A percentile compares a stretch with the other conserved stretches of the same genome.
Evolutionary conservation across 1,140 invertebrate genomes (phyloP).

Genomic region (Drosophila sp.): DNA sequence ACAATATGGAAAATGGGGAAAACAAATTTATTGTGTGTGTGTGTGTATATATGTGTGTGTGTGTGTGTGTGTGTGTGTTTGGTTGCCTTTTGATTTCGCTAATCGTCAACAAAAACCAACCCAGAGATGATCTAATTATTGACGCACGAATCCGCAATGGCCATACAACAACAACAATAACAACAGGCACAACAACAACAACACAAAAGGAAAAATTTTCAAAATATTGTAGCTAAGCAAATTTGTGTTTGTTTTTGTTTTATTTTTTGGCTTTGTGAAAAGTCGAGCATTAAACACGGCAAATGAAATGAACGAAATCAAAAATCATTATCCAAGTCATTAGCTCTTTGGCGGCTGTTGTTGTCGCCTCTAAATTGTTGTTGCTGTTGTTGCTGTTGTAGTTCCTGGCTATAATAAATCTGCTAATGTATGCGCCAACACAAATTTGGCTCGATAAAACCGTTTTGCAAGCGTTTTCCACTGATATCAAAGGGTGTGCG

Average conservation of each 20-base stretch:
- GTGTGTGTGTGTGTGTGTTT: constrained; percentile 48
- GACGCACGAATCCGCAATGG: constrained; percentile 74
- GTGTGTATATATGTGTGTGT: constrained; percentile 32
- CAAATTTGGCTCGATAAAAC: constrained; percentile 2
- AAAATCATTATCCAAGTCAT: constrained; percentile 76
- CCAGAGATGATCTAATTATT: constrained; percentile 80
- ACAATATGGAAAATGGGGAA: constrained; percentile 37
- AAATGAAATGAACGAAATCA: constrained; percentile 65
- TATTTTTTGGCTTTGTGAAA: constrained; percentile 23
- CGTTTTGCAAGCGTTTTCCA: constrained; percentile 2
- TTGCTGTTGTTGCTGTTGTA: too few species aligned
- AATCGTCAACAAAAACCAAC: constrained; percentile 74
- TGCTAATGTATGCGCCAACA: constrained; percentile 55
- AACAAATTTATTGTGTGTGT: constrained; percentile 30
- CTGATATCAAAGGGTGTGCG: constrained; percentile 2
- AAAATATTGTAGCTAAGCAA: constrained; percentile 51
- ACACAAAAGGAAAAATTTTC: constrained; percentile 43
- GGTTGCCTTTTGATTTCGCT: constrained; percentile 75
- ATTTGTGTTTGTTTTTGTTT: constrained; percentile 37
- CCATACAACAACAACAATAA: constrained; percentile 29
- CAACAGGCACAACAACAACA: constrained; percentile 18
- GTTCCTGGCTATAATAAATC: constrained; percentile 61
- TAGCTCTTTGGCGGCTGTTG: constrained; percentile 67
- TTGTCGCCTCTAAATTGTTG: constrained; percentile 40
- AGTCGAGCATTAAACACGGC: constrained; percentile 49